Conservation (phyloP, 2,113 vertebrate species). For the Cottus gobio region DNA sequence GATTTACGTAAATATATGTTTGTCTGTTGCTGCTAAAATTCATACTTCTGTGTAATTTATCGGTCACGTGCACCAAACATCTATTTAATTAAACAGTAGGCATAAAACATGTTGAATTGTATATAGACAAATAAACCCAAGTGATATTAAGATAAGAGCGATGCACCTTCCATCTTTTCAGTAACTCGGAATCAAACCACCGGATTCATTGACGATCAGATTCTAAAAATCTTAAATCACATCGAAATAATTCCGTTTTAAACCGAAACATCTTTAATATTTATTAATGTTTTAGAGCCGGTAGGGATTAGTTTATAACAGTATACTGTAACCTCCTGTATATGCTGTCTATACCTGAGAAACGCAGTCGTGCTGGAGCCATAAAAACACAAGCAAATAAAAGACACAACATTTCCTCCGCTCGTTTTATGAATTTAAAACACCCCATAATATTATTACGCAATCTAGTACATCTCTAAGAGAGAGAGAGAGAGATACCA, state of each 20-base stretch:
- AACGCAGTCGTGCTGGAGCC: not conserved
- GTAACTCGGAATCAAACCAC: not conserved
- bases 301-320: not conserved
- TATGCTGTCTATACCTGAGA: not conserved
- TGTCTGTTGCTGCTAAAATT: constrained; percentile 6
- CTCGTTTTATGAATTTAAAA: not conserved
- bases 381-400: not conserved
- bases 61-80: not conserved
- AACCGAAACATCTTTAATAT: not conserved
- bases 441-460: not conserved
- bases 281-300: not conserved
- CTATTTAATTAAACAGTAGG: not conserved
- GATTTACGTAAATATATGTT: too few relatives aligned
- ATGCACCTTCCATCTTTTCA: not conserved
- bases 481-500: not conserved
- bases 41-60: accelerated
- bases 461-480: not conserved
- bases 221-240: not conserved
- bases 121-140: not conserved
- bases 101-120: not conserved
- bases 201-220: not conserved
- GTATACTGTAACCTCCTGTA: not conserved
- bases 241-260: not conserved
- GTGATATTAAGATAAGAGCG: not conserved
- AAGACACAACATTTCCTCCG: not conserved